These are phyloP conservation scores for Pseudomyrmex pallidus DNA, from an alignment of 1,140 invertebrate species.

Conservation along the genomic window DNA sequence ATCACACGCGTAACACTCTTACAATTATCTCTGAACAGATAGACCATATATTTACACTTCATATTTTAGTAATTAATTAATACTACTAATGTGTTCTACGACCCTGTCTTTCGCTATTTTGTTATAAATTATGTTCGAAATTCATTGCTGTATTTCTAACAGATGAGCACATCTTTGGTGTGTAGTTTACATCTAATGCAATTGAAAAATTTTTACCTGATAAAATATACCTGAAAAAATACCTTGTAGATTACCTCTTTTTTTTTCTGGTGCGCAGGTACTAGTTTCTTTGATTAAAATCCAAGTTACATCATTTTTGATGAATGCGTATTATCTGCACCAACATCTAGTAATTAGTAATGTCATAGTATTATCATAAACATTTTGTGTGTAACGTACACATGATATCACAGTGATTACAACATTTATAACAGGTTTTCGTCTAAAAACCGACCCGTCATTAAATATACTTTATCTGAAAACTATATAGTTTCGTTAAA, in stretches of 20 bases:
- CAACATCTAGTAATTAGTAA: no score
- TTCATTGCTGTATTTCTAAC: slow-evolving; percentile 19
- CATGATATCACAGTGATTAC: slow-evolving; percentile 73
- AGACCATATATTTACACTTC: slow-evolving; percentile 73
- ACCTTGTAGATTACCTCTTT: no score
- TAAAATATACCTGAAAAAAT: no score
- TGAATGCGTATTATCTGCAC: no score
- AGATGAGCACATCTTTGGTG: not conserved
- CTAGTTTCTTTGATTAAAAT: slow-evolving; percentile 61
- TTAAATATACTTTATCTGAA: slow-evolving; percentile 48
- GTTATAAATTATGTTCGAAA: slow-evolving; percentile 64
- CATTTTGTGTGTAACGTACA: slow-evolving; percentile 59
- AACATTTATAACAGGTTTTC: slow-evolving; percentile 62
- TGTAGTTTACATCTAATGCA: no score
- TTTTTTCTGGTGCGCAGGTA: slow-evolving; percentile 56
- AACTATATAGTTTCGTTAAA: slow-evolving; percentile 20
- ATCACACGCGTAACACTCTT: not conserved
- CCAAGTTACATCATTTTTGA: slow-evolving; percentile 11
- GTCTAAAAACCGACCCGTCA: slow-evolving; percentile 31
- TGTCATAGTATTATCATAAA: slow-evolving; percentile 46
- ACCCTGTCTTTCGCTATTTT: slow-evolving; percentile 57
- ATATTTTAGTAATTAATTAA: slow-evolving; percentile 57
- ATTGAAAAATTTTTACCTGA: no score
- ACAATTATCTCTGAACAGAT: slow-evolving; percentile 63
- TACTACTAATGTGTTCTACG: slow-evolving; percentile 16